Conservation (phyloP, 1,140 invertebrate genomes). For the Lucilia sericata region DNA sequence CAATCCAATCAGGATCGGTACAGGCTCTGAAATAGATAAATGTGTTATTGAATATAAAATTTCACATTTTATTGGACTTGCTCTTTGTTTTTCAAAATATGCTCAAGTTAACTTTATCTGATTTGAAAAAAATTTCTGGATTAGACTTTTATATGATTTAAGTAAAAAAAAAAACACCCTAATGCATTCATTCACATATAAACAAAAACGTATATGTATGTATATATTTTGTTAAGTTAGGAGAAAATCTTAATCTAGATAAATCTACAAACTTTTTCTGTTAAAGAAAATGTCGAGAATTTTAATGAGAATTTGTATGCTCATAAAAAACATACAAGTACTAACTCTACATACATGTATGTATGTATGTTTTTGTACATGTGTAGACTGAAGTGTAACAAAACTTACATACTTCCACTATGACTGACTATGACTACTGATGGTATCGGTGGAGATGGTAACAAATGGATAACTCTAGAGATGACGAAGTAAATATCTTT, state of each 20-base stretch:
- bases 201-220: background rate
- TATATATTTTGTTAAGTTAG: background rate
- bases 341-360: no score
- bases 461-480: background rate
- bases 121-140: no score
- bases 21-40: no score
- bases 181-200: no score
- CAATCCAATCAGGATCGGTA: no score
- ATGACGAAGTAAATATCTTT: background rate
- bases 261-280: background rate
- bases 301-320: conserved; percentile 14
- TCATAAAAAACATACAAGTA: no score
- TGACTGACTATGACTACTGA: conserved; percentile 2
- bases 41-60: no score
- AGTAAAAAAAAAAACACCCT: no score
- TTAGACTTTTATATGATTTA: no score
- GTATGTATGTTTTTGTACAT: background rate
- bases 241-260: background rate
- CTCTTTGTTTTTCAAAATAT: no score
- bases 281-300: background rate
- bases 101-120: no score
- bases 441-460: background rate
- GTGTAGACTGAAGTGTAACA: background rate
- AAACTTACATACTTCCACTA: background rate
- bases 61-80: no score